These are phyloP conservation scores for Barypeithes pellucidus DNA, from an alignment of 2,888 invertebrate species.

Conservation along the genomic window DNA sequence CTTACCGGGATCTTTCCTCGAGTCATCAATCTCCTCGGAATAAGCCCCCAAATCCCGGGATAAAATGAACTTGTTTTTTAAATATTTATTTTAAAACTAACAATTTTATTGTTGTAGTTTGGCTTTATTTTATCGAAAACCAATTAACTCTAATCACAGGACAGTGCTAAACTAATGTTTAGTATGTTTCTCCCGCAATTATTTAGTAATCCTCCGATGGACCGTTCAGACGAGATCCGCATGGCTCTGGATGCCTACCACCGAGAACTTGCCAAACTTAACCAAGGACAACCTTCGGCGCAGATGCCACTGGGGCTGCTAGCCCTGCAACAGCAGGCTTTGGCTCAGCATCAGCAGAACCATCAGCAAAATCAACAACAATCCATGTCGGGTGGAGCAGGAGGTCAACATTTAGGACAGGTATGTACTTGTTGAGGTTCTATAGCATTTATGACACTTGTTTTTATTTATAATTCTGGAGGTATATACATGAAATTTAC, in stretches of 20 bases:
- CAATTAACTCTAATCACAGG: slow-evolving; percentile 53
- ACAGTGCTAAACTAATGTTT: slow-evolving; percentile 73
- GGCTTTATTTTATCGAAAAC: background rate
- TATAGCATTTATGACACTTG: too few species aligned
- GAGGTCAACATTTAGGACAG: slow-evolving; percentile 26
- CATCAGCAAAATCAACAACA: slow-evolving; percentile 77
- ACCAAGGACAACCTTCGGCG: slow-evolving; percentile 73
- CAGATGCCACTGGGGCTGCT: slow-evolving; percentile 78
- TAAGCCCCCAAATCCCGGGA: too few species aligned
- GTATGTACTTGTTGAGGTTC: too few species aligned
- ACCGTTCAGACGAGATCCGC: slow-evolving; percentile 89
- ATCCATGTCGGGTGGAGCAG: slow-evolving; percentile 53
- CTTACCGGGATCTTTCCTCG: too few species aligned
- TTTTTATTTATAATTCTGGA: too few species aligned
- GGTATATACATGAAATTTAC: too few species aligned
- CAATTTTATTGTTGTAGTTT: too few species aligned
- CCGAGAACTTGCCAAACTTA: slow-evolving; percentile 92
- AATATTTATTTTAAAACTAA: too few species aligned
- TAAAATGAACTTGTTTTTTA: too few species aligned
- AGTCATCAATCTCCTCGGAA: too few species aligned
- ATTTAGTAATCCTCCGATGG: slow-evolving; percentile 78
- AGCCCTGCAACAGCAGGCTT: slow-evolving; percentile 84
- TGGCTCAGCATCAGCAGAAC: slow-evolving; percentile 70
- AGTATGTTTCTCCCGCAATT: slow-evolving; percentile 90
- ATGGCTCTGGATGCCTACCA: slow-evolving; percentile 94